These are phyloP conservation scores for Dasypus novemcinctus DNA, from an alignment of 2,113 vertebrate species.

Conservation along the genomic window DNA sequence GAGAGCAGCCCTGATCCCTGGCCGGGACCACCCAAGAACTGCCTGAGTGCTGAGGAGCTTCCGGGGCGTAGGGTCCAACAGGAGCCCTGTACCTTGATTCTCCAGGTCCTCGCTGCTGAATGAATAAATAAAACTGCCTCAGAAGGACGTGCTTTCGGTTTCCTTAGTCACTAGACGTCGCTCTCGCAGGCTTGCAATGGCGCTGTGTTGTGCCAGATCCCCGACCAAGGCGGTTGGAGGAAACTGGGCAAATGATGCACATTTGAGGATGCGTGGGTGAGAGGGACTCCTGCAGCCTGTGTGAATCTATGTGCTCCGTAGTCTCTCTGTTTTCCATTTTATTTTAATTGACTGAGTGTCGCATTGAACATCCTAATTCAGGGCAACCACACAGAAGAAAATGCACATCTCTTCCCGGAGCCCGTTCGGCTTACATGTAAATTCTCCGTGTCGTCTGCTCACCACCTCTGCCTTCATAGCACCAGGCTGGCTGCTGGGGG, in stretches of 20 bases:
- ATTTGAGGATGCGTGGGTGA: background rate
- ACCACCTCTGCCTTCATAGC: background rate
- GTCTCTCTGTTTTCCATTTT: background rate
- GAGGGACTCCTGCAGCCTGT: background rate
- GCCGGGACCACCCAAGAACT: background rate
- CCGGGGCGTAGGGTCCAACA: background rate
- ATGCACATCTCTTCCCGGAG: accelerated
- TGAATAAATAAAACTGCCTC: too few species aligned
- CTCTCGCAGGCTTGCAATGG: background rate
- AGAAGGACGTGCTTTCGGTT: background rate
- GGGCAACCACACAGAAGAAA: background rate
- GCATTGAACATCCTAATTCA: background rate
- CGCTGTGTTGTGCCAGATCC: background rate
- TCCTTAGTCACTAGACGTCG: background rate
- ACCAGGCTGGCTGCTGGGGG: too few species aligned
- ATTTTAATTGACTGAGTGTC: background rate
- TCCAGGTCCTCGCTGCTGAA: background rate
- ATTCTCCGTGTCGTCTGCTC: background rate
- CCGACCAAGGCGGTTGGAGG: background rate
- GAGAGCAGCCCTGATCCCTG: background rate
- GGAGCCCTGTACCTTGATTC: accelerated
- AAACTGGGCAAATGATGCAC: too few species aligned
- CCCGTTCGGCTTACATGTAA: background rate
- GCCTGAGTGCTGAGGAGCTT: background rate
- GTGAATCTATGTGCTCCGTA: accelerated